Evolutionary conservation across 2,888 invertebrate species (phyloP).

Genomic region (Drosophila fungiperda): DNA sequence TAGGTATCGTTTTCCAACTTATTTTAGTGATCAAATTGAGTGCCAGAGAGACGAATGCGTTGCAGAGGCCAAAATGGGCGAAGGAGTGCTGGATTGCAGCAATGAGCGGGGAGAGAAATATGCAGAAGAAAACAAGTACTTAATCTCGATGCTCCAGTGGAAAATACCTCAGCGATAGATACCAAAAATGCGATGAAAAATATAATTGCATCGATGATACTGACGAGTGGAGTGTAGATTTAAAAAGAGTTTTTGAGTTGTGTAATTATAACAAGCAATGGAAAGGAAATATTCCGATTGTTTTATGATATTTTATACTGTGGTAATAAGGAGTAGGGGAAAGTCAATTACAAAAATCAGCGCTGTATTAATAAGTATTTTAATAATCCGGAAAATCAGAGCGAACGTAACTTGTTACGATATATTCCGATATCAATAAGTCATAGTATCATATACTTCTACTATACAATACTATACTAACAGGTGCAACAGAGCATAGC

Average conservation of each 20-base stretch:
- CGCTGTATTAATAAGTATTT: constrained; percentile 25
- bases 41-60: constrained; percentile 19
- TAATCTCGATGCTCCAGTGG: constrained; percentile 42
- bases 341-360: accelerated
- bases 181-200: neutral
- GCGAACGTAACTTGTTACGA: neutral
- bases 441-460: neutral
- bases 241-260: constrained; percentile 26
- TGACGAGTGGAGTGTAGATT: too few species aligned
- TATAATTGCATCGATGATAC: constrained; percentile 48
- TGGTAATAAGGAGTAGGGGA: neutral
- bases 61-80: neutral
- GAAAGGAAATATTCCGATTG: neutral
- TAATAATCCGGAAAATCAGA: too few species aligned
- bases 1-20: neutral
- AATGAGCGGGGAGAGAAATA: constrained; percentile 44
- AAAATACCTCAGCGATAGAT: accelerated
- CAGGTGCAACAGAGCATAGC: neutral
- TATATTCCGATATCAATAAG: neutral
- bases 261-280: neutral
- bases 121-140: accelerated
- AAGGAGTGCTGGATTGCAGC: constrained; percentile 23
- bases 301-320: neutral
- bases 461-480: neutral
- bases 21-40: neutral